These are phyloP conservation scores for Meleagris gallopavo DNA, from an alignment of 2,113 vertebrate species.

Conservation along the genomic window DNA sequence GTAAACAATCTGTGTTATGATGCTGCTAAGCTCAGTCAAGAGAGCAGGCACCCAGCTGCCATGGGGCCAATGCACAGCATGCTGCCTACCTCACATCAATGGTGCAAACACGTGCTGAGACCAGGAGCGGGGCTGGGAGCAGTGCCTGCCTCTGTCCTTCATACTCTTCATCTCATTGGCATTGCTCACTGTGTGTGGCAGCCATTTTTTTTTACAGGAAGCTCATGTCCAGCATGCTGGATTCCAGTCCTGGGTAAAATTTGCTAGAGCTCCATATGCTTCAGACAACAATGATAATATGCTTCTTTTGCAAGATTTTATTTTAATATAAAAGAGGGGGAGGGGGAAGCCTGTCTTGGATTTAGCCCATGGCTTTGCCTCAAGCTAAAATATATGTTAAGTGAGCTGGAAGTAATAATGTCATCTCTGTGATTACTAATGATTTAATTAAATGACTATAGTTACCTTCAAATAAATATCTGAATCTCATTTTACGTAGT, in stretches of 20 bases:
- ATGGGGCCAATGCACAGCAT: not conserved
- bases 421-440: constrained; percentile 61
- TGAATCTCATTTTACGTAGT: constrained; percentile 56
- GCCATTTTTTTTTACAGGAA: not conserved
- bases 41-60: not conserved
- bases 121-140: not conserved
- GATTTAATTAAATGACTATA: constrained; percentile 66
- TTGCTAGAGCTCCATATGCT: not conserved
- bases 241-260: not conserved
- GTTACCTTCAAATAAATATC: constrained; percentile 70
- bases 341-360: not conserved
- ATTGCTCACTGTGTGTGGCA: not conserved
- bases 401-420: constrained; percentile 58
- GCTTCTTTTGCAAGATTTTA: not conserved
- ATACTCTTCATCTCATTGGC: not conserved
- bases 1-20: not conserved
- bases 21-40: not conserved
- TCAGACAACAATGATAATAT: not conserved
- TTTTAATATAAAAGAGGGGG: not conserved
- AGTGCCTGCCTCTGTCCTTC: not conserved
- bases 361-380: constrained; percentile 54
- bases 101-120: not conserved
- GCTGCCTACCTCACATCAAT: not conserved
- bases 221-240: not conserved
- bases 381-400: constrained; percentile 21